Evolutionary conservation across 2,888 invertebrate genomes (phyloP), one percentile per base, ranked within the genome.

Genomic region (Heliconius cydno): DNA sequence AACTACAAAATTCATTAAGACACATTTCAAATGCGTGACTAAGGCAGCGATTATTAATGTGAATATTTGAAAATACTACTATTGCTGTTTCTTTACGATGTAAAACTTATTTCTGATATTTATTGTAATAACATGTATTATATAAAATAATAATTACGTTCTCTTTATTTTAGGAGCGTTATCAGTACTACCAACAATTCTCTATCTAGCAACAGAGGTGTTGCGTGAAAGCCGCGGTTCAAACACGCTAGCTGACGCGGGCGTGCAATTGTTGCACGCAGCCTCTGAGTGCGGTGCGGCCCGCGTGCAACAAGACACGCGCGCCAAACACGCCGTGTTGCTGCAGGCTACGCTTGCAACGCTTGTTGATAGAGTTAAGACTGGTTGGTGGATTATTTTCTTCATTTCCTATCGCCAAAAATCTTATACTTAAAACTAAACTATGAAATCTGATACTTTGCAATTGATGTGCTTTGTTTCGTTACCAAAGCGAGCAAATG

Each of bases 191-290:
- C 99, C 99, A 6, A 98, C 99, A 0, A 96, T 99, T 80, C 95
- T 99, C n/a, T 98, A 98, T 92, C 95, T 99, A 80, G 97, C 97
- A 1, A 98, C 98, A 10, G 98, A 98, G 79, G 97, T 99, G 52
- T 96, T 99, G 63, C 96, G 97, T 85, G 98, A 98, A 94, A 96
- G 98, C 80, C 97, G 97, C 7, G 96, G 97, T 41, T 96, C 96
- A 86, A 95, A 96, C 28, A 92, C 95, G 0, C 94, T 96, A 57
- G 90, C 96, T 72, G 97, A 97, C n/a, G 96, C 96, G 41, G 97
- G 97, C 30, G 95, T 97, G 0, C 96, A 97, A 12, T 96, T 98
- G 78, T 96, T 97, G 86, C 96, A 97, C 22, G 97, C 97, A 7
- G 95, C 99, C 63, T 97, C 98, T 82, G 97, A 97, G 83, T 96